phyloP scores from a whole-genome alignment of 2,888 invertebrate genomes.

The Loripinus fragilis region DNA sequence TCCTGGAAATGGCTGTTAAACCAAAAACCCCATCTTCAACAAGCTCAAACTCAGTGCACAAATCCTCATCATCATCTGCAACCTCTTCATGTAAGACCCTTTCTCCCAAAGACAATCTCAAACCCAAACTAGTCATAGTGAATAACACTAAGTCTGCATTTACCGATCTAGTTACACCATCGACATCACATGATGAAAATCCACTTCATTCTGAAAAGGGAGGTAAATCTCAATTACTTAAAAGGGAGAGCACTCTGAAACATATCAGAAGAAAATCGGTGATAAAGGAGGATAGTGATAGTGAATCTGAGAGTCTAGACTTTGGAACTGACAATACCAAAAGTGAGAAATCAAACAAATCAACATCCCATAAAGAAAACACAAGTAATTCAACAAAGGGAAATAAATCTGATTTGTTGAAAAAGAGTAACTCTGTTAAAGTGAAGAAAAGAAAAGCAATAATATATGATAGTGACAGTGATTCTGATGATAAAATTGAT shows the following conservation, averaged over 20 bases:
- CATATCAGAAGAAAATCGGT: slow-evolving; percentile 58
- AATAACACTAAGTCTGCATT: slow-evolving; percentile 62
- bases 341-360: slow-evolving; percentile 66
- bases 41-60: not conserved
- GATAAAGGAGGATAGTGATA: slow-evolving; percentile 37
- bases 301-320: slow-evolving; percentile 65
- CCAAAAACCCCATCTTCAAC: not conserved
- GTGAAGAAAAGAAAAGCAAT: slow-evolving; percentile 59
- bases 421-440: slow-evolving; percentile 5
- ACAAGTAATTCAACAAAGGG: not conserved
- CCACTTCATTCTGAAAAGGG: not conserved
- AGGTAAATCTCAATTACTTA: not conserved
- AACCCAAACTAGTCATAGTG: slow-evolving; percentile 64
- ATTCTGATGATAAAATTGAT: no score
- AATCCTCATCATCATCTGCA: slow-evolving; percentile 12
- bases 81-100: slow-evolving; percentile 11
- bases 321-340: slow-evolving; percentile 46
- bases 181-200: slow-evolving; percentile 1
- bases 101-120: slow-evolving; percentile 8
- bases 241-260: slow-evolving; percentile 3
- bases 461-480: slow-evolving; percentile 27
- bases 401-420: not conserved
- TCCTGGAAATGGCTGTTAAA: not conserved
- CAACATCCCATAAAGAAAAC: slow-evolving; percentile 1
- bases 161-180: slow-evolving; percentile 26